Percentiles rank a stretch among this genome's conserved stretches.
Conservation (phyloP, 2,888 invertebrate genomes). For the Fissipunctia ypsillon region DNA sequence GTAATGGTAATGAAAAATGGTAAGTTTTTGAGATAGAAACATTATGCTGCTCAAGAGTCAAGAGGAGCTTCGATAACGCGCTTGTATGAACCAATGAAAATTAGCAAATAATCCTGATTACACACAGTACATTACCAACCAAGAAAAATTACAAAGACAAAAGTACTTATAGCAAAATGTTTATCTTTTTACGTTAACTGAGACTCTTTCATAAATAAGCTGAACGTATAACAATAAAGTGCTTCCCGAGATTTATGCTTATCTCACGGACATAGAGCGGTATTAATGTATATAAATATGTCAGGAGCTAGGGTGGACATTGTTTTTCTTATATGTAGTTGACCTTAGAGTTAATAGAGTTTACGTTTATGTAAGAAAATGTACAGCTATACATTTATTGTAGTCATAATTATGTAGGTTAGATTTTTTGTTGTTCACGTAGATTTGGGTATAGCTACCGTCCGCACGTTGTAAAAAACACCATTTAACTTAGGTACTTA, state of each 20-base stretch:
- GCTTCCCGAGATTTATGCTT: constrained; percentile 84
- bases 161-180: constrained; percentile 8
- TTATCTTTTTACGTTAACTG: constrained; percentile 32
- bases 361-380: constrained; percentile 12
- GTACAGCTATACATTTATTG: background rate
- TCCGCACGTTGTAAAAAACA: background rate
- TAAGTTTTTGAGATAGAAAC: background rate
- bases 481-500: background rate
- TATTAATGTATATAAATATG: constrained; percentile 88
- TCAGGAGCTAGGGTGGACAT: constrained; percentile 73
- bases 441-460: background rate
- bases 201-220: constrained; percentile 79
- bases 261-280: constrained; percentile 84
- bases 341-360: constrained; percentile 15
- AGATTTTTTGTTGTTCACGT: background rate
- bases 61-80: too few relatives aligned
- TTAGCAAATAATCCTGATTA: too few relatives aligned
- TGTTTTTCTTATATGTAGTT: constrained; percentile 44
- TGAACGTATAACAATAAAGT: constrained; percentile 82
- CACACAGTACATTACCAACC: background rate
- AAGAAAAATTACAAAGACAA: constrained; percentile 5
- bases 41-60: too few relatives aligned
- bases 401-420: background rate
- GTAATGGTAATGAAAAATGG: too few relatives aligned
- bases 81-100: too few relatives aligned